phyloP scores from a whole-genome alignment of 2,888 invertebrate genomes.

The Cephalotes varians region DNA sequence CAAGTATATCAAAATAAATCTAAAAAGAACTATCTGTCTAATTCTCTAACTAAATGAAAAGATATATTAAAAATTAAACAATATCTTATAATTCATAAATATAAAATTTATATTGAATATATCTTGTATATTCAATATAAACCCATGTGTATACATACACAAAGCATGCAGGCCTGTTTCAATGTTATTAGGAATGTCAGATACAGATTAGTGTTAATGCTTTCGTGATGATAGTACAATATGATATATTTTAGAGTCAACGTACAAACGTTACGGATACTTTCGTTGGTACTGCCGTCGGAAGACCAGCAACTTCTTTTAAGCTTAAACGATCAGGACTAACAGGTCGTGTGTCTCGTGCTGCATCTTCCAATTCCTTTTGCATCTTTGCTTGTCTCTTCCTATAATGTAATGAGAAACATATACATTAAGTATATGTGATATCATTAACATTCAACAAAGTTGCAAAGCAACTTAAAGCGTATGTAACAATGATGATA shows the following conservation, averaged over 20 bases:
- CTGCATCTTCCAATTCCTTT: slow-evolving; percentile 96
- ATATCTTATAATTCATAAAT: slow-evolving; percentile 1
- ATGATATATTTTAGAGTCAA: slow-evolving; percentile 78
- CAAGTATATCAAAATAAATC: slow-evolving; percentile 13
- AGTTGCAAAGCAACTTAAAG: slow-evolving; percentile 48
- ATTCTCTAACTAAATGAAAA: neutral
- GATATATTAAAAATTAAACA: slow-evolving; percentile 9
- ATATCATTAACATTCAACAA: neutral
- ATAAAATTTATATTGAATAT: slow-evolving; percentile 8
- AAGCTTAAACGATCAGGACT: slow-evolving; percentile 86
- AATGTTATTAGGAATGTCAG: slow-evolving; percentile 36
- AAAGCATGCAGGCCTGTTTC: slow-evolving; percentile 67
- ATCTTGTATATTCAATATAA: slow-evolving; percentile 15
- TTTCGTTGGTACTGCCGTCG: slow-evolving; percentile 89
- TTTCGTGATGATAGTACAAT: slow-evolving; percentile 51
- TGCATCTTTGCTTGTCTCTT: slow-evolving; percentile 95
- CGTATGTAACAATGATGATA: slow-evolving; percentile 16
- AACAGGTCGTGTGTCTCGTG: slow-evolving; percentile 89
- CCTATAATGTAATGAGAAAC: slow-evolving; percentile 87
- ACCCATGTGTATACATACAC: slow-evolving; percentile 48
- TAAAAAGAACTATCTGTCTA: neutral
- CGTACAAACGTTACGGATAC: slow-evolving; percentile 92
- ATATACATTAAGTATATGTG: slow-evolving; percentile 27
- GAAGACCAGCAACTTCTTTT: slow-evolving; percentile 85
- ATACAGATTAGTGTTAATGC: slow-evolving; percentile 33